Base-by-base conservation (phyloP, 2,888 invertebrate genomes). In the Baccha elongata region DNA sequence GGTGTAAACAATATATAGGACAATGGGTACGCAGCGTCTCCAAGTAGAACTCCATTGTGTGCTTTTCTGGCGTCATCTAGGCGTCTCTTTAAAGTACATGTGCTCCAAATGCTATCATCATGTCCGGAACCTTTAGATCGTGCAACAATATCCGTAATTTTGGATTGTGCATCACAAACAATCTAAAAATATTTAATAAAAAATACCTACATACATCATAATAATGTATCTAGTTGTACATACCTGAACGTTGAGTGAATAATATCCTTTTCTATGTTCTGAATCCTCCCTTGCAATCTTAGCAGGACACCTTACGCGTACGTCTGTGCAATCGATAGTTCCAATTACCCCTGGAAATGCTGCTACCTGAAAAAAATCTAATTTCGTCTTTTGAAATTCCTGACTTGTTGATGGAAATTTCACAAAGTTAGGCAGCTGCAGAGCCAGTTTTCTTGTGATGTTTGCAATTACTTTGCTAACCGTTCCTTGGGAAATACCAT, bases 61-160 rank as follows among this genome's bases (percentile, higher is more conserved):
- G 5, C 6, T 7, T 40, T 26, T 17, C 1, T 5, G 1, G 15
- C 48, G 4, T 2, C 7, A 26, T 52, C 42, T 0, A 52, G 11
- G 6, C 2, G 23, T 7, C n/a, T 5, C n/a, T 64, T 64, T 64
- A 11, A 64, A 15, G 2, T 7, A 10, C 64, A 29, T 6, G 4
- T 35, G 7, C 15, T 64, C 35, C 48, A 64, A 10, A 65, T 46
- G 4, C 13, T 23, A 15, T 35, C 13, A 10, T 65, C 65, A 8
- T 50, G 40, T 2, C 6, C 6, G 2, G 65, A 67, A 6, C 42
- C 42, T 19, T 42, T 5, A 10, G 21, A 62, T 32, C 29, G 3
- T 29, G 19, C 46, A 5, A 32, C 26, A 6, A 58, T 42, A 2
- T 60, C n/a, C 10, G 11, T 42, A n/a, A 42, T 32, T 42, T 42